Conservation (phyloP, 1,140 invertebrate species). For the Habropoda laboriosa region DNA sequence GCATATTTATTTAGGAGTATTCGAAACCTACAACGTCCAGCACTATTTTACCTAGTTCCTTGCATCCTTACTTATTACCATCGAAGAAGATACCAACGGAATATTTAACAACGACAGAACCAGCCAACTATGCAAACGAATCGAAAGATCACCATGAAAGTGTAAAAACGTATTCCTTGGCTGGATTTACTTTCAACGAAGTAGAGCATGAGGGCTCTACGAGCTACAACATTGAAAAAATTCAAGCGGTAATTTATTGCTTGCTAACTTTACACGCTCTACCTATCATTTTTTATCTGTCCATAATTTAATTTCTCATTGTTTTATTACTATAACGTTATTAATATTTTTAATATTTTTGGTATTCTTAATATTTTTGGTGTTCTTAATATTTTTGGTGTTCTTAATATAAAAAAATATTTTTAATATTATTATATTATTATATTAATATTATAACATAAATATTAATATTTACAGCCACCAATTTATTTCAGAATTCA, state of each 20-base stretch:
- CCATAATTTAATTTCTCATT: neutral
- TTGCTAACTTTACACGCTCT: neutral
- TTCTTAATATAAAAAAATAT: too few species aligned
- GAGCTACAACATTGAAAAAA: slow-evolving; percentile 72
- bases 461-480: neutral
- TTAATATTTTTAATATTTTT: too few species aligned
- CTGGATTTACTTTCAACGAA: slow-evolving; percentile 71
- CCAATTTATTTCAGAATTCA: neutral
- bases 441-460: neutral
- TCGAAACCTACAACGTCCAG: slow-evolving; percentile 71
- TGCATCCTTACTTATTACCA: slow-evolving; percentile 82
- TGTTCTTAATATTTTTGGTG: too few species aligned
- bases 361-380: too few species aligned
- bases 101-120: slow-evolving; percentile 86
- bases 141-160: slow-evolving; percentile 53
- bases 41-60: slow-evolving; percentile 70
- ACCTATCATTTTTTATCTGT: neutral
- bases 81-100: slow-evolving; percentile 90
- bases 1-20: slow-evolving; percentile 74
- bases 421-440: too few species aligned
- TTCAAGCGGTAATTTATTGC: slow-evolving; percentile 35
- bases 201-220: slow-evolving; percentile 83
- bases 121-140: slow-evolving; percentile 64
- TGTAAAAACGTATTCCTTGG: slow-evolving; percentile 52
- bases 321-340: too few species aligned